These are phyloP conservation scores for Drosophila nigrodunni DNA, from an alignment of 1,140 invertebrate genomes.

Conservation along the genomic window DNA sequence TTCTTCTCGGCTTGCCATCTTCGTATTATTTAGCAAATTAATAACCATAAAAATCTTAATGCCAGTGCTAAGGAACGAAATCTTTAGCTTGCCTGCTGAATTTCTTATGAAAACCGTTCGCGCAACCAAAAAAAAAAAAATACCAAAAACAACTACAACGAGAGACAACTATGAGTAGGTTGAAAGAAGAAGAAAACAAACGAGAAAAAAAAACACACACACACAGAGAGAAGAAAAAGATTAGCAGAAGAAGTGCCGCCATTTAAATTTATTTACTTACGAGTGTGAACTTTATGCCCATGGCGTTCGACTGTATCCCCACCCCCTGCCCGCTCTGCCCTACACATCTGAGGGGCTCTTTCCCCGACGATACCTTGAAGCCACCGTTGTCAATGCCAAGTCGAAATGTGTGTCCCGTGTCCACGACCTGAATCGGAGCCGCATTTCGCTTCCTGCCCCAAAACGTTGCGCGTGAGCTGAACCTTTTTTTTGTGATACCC, in stretches of 20 bases:
- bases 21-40: conserved; percentile 82
- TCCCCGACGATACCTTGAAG: conserved; percentile 14
- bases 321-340: not conserved
- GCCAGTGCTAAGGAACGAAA: conserved; percentile 75
- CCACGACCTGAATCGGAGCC: conserved; percentile 51
- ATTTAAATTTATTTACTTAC: conserved; percentile 83
- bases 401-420: conserved; percentile 61
- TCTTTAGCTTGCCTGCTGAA: conserved; percentile 79
- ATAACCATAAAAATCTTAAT: conserved; percentile 83
- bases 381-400: conserved; percentile 72
- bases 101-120: conserved; percentile 78
- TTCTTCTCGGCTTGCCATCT: conserved; percentile 49
- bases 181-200: conserved; percentile 35
- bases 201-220: conserved; percentile 47
- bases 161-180: conserved; percentile 52
- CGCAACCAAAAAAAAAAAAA: conserved; percentile 46
- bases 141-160: conserved; percentile 19
- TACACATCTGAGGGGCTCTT: not conserved
- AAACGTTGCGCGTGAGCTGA: conserved; percentile 45
- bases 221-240: conserved; percentile 44
- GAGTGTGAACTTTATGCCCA: conserved; percentile 81
- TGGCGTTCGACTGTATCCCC: conserved; percentile 59
- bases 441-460: conserved; percentile 54
- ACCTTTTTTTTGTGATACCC: conserved; percentile 8
- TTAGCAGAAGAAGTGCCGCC: conserved; percentile 80